Percentiles rank a stretch among this genome's conserved stretches.
phyloP scores from a whole-genome alignment of 2,888 invertebrate species.

The Timema podura region DNA sequence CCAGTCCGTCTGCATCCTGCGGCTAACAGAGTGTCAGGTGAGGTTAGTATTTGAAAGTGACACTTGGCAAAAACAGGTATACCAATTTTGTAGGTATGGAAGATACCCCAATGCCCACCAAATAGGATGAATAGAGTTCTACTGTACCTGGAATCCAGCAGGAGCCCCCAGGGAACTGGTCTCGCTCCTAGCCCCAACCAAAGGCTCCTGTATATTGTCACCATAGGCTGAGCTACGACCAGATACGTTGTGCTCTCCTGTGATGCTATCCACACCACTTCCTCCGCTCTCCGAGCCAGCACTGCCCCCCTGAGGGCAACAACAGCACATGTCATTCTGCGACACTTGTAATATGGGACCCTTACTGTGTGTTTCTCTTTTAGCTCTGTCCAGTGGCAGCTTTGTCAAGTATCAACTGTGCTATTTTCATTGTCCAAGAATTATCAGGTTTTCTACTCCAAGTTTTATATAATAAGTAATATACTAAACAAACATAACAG shows the following conservation, averaged over 20 bases:
- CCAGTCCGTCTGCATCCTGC: conserved; percentile 34
- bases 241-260: conserved; percentile 80
- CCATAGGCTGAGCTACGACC: conserved; percentile 91
- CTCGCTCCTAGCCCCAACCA: conserved; percentile 52
- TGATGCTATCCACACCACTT: conserved; percentile 87
- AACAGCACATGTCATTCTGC: conserved; percentile 23
- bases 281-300: conserved; percentile 86
- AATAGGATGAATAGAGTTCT: not conserved
- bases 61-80: too few species aligned
- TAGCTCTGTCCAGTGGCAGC: not conserved
- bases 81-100: too few species aligned
- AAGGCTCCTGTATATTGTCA: conserved; percentile 56
- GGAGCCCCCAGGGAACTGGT: conserved; percentile 52
- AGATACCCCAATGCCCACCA: too few species aligned
- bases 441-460: too few species aligned
- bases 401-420: not conserved
- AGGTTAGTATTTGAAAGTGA: too few species aligned
- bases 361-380: not conserved
- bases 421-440: not conserved
- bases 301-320: conserved; percentile 49
- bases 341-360: conserved; percentile 16
- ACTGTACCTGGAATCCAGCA: conserved; percentile 45
- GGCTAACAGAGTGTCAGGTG: conserved; percentile 20
- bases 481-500: too few species aligned
- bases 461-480: too few species aligned